Evolutionary conservation across 2,888 invertebrate species (phyloP).

Genomic region (Augochlorella aurata): DNA sequence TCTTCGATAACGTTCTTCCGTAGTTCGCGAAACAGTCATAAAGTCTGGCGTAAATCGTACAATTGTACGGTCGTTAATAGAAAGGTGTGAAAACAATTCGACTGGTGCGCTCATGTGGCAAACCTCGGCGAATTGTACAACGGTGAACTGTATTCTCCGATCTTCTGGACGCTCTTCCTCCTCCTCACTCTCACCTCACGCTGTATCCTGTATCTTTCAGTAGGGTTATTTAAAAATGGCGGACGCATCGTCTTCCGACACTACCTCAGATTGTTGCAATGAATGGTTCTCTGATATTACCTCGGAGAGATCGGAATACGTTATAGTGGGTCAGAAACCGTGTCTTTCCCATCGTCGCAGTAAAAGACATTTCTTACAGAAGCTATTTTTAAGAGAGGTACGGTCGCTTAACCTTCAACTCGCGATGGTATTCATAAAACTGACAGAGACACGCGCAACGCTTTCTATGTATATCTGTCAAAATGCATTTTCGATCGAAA

Average conservation of each 20-base stretch:
- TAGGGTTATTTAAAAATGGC: constrained; percentile 82
- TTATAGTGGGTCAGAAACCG: constrained; percentile 77
- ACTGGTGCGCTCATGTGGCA: constrained; percentile 19
- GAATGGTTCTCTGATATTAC: constrained; percentile 80
- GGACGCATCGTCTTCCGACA: constrained; percentile 81
- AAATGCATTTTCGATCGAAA: constrained; percentile 26
- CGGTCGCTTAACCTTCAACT: constrained; percentile 74
- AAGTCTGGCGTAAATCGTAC: not conserved
- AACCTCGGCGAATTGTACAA: constrained; percentile 2
- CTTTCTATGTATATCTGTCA: constrained; percentile 57
- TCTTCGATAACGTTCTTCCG: not conserved
- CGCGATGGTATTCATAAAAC: constrained; percentile 58
- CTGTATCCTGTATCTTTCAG: constrained; percentile 41
- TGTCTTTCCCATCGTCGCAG: constrained; percentile 71
- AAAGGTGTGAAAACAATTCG: constrained; percentile 14
- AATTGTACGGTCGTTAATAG: not conserved
- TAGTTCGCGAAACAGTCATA: not conserved
- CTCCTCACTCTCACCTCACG: not conserved
- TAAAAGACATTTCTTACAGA: constrained; percentile 81
- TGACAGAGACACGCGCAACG: constrained; percentile 59
- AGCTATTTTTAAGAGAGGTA: constrained; percentile 86
- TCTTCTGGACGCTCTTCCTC: constrained; percentile 39
- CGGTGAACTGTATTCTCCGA: constrained; percentile 26
- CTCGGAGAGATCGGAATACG: constrained; percentile 77
- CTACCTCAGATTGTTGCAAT: constrained; percentile 80